Base-by-base conservation (phyloP, 1,140 invertebrate species). In the Physella acuta region DNA sequence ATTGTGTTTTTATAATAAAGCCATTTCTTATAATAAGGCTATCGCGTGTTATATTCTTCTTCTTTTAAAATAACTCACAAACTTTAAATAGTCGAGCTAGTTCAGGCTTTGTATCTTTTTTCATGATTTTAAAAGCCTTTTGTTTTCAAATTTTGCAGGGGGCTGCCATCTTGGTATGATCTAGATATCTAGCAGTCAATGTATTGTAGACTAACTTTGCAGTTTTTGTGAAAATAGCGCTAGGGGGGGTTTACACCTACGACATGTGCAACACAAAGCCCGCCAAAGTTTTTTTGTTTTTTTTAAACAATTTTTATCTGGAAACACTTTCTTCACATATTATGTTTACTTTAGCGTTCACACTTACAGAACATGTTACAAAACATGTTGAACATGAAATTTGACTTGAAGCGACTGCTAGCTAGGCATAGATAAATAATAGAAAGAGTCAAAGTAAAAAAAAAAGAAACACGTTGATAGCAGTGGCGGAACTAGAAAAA, bases 21-120 rank as follows among this genome's bases (percentile, higher is more conserved):
- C n/a, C n/a, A n/a, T n/a, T n/a, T n/a, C n/a, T n/a, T n/a, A n/a
- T n/a, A n/a, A n/a, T n/a, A n/a, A n/a, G n/a, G n/a, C n/a, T n/a
- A n/a, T n/a, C n/a, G n/a, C n/a, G n/a, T n/a, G n/a, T n/a, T n/a
- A n/a, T n/a, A n/a, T n/a, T n/a, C n/a, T n/a, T n/a, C n/a, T n/a
- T n/a, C n/a, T n/a, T n/a, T n/a, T n/a, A n/a, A 65, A 5, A 31
- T 20, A 30, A 67, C 64, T 55, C 37, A 67, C 74, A 67, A 4
- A 80, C 69, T 75, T 76, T 80, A 62, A 75, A 80, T n/a, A 73
- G 72, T 26, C 79, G 63, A 51, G 67, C 65, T 8, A 63, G 58
- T 20, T 78, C 79, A 61, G 59, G 24, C 73, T 64, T 77, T 1
- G 44, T 67, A 28, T 80, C 79, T 52, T 76, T 75, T 52, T 78